Evolutionary conservation across 2,113 vertebrate genomes (phyloP).

Genomic region (Lophius piscatorius): DNA sequence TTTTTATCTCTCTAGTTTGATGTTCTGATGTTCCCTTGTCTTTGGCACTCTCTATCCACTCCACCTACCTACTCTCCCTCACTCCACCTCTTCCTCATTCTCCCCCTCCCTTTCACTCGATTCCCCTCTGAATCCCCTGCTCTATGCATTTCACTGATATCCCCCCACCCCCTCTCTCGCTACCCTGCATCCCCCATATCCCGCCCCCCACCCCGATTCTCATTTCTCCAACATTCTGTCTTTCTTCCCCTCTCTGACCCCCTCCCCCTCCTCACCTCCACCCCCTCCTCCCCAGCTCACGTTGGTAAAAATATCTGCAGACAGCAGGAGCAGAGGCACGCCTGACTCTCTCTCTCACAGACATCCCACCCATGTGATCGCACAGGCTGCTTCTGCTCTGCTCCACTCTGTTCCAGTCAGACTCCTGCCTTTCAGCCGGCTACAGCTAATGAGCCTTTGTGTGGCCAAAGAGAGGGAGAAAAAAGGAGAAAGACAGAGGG

Average conservation of each 20-base stretch:
- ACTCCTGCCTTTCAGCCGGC: constrained; percentile 88
- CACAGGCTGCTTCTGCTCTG: constrained; percentile 85
- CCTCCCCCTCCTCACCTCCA: constrained; percentile 8
- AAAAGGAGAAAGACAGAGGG: constrained; percentile 25
- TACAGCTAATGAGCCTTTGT: constrained; percentile 99
- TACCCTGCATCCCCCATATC: constrained; percentile 30
- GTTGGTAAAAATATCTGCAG: constrained; percentile 95
- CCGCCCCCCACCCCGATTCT: constrained; percentile 41
- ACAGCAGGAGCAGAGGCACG: constrained; percentile 89
- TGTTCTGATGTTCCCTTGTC: constrained; percentile 27
- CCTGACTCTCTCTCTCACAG: constrained; percentile 79
- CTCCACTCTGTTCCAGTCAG: constrained; percentile 84
- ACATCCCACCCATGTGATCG: constrained; percentile 97
- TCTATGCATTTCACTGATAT: constrained; percentile 20
- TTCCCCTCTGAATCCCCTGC: constrained; percentile 32
- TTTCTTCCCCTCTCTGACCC: constrained; percentile 15
- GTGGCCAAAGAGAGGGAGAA: constrained; percentile 70
- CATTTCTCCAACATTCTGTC: constrained; percentile 39
- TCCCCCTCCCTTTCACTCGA: constrained; percentile 12
- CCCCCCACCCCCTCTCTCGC: constrained; percentile 18
- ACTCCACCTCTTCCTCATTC: constrained; percentile 28
- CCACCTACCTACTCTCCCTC: constrained; percentile 15
- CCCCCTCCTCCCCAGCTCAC: constrained; percentile 76
- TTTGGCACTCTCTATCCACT: constrained; percentile 23
- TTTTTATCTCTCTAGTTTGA: no score